A percentile compares a stretch with the other conserved stretches of the same genome.
phyloP scores from a whole-genome alignment of 2,113 vertebrate species.

The Eupsittula cactorum region DNA sequence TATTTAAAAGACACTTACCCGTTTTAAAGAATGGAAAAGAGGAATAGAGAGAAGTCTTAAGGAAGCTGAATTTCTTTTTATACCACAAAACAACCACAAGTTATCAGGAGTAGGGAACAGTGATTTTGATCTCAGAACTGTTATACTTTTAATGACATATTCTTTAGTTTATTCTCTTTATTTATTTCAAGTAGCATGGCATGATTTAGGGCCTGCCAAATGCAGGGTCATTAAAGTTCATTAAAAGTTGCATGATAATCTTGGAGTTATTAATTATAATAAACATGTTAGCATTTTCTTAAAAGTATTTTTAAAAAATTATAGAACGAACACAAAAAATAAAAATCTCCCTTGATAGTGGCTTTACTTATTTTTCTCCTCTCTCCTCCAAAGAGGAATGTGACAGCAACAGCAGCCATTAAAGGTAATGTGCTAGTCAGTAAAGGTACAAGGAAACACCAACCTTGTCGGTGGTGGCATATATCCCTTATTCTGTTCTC shows the following conservation, averaged over 20 bases:
- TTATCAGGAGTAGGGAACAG: not conserved
- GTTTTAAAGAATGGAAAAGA: not conserved
- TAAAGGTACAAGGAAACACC: not conserved
- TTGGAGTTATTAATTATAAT: not conserved
- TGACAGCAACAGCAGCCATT: not conserved
- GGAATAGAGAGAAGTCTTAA: not conserved
- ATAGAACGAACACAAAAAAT: not conserved
- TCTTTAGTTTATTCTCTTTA: not conserved
- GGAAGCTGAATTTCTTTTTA: not conserved
- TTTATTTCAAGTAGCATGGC: not conserved
- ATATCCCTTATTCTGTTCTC: not conserved
- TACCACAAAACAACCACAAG: not conserved
- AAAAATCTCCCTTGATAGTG: not conserved
- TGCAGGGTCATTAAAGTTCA: not conserved
- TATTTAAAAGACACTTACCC: not conserved
- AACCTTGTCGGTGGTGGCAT: not conserved
- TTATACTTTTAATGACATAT: not conserved
- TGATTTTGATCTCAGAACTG: not conserved
- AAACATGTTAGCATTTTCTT: not conserved
- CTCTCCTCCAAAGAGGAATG: not conserved
- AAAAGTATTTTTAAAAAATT: not conserved
- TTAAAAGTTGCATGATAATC: not conserved
- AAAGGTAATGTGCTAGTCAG: not conserved
- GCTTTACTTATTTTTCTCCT: not conserved
- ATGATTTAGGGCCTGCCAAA: not conserved